Evolutionary conservation across 2,888 invertebrate genomes (phyloP), one percentile per base, ranked within the genome.

Genomic region (Pseudococcus longispinus): DNA sequence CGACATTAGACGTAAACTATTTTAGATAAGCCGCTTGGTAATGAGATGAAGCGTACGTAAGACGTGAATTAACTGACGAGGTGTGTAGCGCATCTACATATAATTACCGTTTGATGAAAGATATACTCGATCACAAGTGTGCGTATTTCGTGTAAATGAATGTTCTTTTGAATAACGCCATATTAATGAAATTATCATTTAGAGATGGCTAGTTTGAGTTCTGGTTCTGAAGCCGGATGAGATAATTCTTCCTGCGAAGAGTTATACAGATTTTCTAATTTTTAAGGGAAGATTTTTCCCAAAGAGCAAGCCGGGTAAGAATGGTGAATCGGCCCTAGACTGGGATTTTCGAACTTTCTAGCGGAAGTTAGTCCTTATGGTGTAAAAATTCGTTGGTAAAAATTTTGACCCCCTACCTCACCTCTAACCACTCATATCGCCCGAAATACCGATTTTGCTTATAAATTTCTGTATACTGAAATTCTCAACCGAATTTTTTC

Each of bases 1-100:
- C 77, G 42, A 80, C 77, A 80, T 80, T 42, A 80, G 42, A 80
- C 42, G 20, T 80, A 80, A 80, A 80, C 77, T 80, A 42, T 80
- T 80, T 80, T 37, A 80, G 77, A 80, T 80, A 6, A 37, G 20
- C 42, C 42, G 32, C 42, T 42, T 42, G 32, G 77, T 42, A 80
- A 23, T 60, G n/a, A 18, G n/a, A n/a, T 55, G 55, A 55, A 55
- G 55, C 15, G 55, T 55, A 15, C 15, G 55, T 55, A 15, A 15
- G 60, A 60, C 60, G 13, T 60, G 60, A 60, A 60, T 60, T 60
- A 60, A 60, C 60, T 60, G 60, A 60, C 23, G 23, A 23, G 23
- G 60, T 60, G 13, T 55, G n/a, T 20, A 23, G 23, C 5, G 23
- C 60, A 60, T 60, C 60, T 60, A 37, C 37, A 37, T 37, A 37